These are phyloP conservation scores for Bicyclus anynana DNA, from an alignment of 1,140 invertebrate species.

Conservation along the genomic window DNA sequence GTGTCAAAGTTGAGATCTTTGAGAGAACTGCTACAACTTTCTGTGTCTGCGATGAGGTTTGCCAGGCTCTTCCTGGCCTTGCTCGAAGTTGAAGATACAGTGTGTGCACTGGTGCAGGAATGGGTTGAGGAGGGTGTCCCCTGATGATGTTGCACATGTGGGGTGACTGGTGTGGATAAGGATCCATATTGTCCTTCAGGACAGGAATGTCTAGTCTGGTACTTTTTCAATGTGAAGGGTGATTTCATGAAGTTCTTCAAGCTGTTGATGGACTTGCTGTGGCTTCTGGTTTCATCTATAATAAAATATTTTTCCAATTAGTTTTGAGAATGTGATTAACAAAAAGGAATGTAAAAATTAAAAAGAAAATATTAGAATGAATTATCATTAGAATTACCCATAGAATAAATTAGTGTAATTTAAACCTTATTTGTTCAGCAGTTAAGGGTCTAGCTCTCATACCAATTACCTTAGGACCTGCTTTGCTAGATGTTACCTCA, in stretches of 20 bases:
- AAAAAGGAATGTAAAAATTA: too few species aligned
- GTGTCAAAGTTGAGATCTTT: constrained; percentile 73
- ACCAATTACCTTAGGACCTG: too few species aligned
- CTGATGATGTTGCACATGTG: constrained; percentile 56
- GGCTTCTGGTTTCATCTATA: constrained; percentile 54
- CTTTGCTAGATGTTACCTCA: too few species aligned
- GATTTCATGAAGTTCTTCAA: constrained; percentile 71
- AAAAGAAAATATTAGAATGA: too few species aligned
- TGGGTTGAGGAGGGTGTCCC: constrained; percentile 64
- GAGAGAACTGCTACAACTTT: constrained; percentile 73
- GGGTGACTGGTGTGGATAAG: constrained; percentile 58
- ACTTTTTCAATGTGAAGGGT: constrained; percentile 66
- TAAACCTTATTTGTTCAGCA: too few species aligned
- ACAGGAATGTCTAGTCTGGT: constrained; percentile 53
- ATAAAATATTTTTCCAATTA: constrained; percentile 3
- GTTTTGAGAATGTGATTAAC: too few species aligned
- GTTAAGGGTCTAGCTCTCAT: too few species aligned
- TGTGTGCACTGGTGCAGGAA: constrained; percentile 60
- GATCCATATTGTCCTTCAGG: constrained; percentile 50
- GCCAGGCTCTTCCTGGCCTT: constrained; percentile 60
- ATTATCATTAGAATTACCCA: too few species aligned
- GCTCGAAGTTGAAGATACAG: constrained; percentile 60
- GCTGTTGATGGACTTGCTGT: constrained; percentile 50
- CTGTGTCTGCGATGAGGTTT: constrained; percentile 66
- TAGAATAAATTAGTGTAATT: too few species aligned